These are phyloP conservation scores for Diglossa cyanea DNA, from an alignment of 2,797 vertebrate species.

Conservation along the genomic window DNA sequence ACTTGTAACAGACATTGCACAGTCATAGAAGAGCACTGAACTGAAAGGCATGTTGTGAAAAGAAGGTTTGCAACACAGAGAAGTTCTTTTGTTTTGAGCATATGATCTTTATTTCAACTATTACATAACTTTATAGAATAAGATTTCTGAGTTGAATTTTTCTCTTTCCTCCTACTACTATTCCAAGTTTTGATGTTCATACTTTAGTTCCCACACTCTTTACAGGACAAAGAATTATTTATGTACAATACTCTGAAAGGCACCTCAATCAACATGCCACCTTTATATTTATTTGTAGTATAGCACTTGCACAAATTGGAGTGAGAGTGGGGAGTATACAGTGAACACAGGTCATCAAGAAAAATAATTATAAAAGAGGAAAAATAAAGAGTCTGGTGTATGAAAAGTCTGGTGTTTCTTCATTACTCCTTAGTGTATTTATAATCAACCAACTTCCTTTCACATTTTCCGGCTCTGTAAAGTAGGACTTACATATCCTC, in stretches of 20 bases:
- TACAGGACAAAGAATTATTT: background rate
- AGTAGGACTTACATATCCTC: slow-evolving; percentile 74
- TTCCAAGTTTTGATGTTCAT: background rate
- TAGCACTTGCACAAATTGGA: background rate
- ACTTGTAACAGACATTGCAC: background rate
- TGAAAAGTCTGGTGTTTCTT: slow-evolving; percentile 61
- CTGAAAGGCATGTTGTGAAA: background rate
- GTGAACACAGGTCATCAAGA: background rate
- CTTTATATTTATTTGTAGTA: background rate
- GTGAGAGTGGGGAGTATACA: background rate
- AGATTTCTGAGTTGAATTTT: background rate
- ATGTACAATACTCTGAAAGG: slow-evolving; percentile 15
- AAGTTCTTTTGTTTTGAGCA: background rate
- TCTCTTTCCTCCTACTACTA: background rate
- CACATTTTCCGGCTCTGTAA: slow-evolving; percentile 78
- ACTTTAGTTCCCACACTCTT: background rate
- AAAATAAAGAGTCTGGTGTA: slow-evolving; percentile 62
- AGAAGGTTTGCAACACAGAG: background rate
- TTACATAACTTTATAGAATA: background rate
- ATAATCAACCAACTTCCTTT: slow-evolving; percentile 75
- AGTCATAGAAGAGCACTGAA: background rate
- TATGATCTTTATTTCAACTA: slow-evolving; percentile 7
- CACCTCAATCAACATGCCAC: background rate
- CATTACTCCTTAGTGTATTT: slow-evolving; percentile 67
- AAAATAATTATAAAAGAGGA: slow-evolving; percentile 30